Percentiles rank a stretch among this genome's conserved stretches.
Evolutionary conservation across 2,797 vertebrate species (phyloP).

Genomic region (Gastrophryne carolinensis): DNA sequence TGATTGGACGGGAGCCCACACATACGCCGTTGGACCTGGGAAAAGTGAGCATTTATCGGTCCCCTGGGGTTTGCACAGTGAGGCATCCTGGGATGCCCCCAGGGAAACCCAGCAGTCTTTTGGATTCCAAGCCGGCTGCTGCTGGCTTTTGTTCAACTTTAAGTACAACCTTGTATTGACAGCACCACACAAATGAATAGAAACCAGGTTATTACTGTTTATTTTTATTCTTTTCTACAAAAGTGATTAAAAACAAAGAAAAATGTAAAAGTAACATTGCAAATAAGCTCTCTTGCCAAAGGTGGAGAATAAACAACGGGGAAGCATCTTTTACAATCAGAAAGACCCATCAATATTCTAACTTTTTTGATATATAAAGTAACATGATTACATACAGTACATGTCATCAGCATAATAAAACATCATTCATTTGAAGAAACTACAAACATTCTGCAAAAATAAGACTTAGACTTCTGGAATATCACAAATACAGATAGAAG

Average conservation of each 20-base stretch:
- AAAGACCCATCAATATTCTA: background rate
- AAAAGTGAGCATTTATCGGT: too few species aligned
- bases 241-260: constrained; percentile 33
- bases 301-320: background rate
- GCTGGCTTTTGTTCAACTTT: too few species aligned
- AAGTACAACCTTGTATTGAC: too few species aligned
- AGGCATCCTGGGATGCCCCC: too few species aligned
- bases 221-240: constrained; percentile 30
- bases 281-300: constrained; percentile 2
- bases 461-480: constrained; percentile 23
- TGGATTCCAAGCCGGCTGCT: too few species aligned
- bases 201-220: background rate
- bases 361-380: background rate
- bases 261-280: constrained; percentile 11
- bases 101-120: too few species aligned
- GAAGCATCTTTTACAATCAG: background rate
- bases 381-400: background rate
- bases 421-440: background rate
- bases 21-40: too few species aligned
- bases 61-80: too few species aligned
- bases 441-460: constrained; percentile 27
- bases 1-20: too few species aligned
- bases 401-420: background rate
- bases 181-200: background rate
- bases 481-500: constrained; percentile 34